A percentile compares a stretch with the other conserved stretches of the same genome.
These are phyloP conservation scores for Morelia viridis DNA, from an alignment of 2,797 vertebrate genomes.

Conservation along the genomic window DNA sequence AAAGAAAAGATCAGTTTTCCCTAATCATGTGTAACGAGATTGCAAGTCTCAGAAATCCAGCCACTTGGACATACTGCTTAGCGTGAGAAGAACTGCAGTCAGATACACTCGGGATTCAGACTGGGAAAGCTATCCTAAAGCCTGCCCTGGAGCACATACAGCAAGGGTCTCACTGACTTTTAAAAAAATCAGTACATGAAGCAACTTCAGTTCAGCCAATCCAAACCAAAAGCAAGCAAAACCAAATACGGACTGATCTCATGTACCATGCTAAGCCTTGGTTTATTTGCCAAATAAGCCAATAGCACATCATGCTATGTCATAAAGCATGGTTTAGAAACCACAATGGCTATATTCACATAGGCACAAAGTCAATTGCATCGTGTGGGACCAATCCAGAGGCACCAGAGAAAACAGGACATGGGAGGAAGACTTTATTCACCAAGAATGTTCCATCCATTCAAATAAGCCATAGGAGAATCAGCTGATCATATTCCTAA, in stretches of 20 bases:
- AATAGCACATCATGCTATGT: neutral
- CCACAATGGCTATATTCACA: neutral
- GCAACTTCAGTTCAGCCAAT: neutral
- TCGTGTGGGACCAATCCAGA: neutral
- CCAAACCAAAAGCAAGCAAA: neutral
- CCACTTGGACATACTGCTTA: neutral
- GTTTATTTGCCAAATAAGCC: neutral
- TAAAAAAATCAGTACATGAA: neutral
- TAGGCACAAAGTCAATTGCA: neutral
- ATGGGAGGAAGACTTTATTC: neutral
- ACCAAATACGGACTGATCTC: neutral
- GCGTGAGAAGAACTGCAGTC: neutral
- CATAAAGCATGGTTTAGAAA: neutral
- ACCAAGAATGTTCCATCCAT: neutral
- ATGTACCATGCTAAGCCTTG: neutral
- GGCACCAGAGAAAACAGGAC: neutral
- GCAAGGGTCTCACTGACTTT: neutral
- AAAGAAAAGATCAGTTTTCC: neutral
- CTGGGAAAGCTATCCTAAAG: neutral
- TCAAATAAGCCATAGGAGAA: neutral
- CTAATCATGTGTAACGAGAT: neutral
- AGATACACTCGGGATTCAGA: neutral
- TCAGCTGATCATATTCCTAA: neutral
- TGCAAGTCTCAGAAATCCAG: neutral
- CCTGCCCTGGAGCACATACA: neutral